Evolutionary conservation across 2,888 invertebrate species (phyloP).

Genomic region (Piscicola geometra): DNA sequence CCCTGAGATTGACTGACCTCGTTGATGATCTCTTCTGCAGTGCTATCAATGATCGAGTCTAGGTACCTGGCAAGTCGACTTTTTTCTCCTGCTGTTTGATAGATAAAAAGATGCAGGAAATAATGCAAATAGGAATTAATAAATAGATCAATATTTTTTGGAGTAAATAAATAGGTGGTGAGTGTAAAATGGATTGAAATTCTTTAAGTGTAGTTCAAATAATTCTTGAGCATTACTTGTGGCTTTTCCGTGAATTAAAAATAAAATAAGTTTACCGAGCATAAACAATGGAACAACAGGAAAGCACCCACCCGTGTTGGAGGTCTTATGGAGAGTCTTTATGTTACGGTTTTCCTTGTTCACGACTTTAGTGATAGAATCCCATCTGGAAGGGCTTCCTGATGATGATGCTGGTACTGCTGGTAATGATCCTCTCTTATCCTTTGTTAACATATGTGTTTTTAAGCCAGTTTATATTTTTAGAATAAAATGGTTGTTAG

Average conservation of each 20-base stretch:
- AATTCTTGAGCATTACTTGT: no score
- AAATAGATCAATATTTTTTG: no score
- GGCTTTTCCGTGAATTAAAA: no score
- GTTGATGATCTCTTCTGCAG: constrained; percentile 23
- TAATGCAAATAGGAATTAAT: no score
- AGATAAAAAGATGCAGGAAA: no score
- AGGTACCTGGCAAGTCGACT: not conserved
- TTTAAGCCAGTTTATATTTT: no score
- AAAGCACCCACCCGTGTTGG: not conserved
- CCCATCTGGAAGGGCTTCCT: not conserved
- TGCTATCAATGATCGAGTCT: constrained; percentile 21
- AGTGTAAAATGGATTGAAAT: no score
- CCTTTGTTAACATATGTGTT: no score
- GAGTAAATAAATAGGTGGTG: no score
- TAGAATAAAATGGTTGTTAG: no score
- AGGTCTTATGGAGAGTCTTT: not conserved
- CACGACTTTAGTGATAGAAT: not conserved
- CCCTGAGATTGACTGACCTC: constrained; percentile 24
- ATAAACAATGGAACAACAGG: not conserved
- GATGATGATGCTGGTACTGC: no score
- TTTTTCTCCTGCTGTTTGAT: not conserved
- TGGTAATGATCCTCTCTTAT: not conserved
- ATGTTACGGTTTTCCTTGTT: not conserved
- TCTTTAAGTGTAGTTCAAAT: no score
- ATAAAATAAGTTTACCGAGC: not conserved